Conservation (phyloP, 1,140 invertebrate species). For the Drosophila saltans region DNA sequence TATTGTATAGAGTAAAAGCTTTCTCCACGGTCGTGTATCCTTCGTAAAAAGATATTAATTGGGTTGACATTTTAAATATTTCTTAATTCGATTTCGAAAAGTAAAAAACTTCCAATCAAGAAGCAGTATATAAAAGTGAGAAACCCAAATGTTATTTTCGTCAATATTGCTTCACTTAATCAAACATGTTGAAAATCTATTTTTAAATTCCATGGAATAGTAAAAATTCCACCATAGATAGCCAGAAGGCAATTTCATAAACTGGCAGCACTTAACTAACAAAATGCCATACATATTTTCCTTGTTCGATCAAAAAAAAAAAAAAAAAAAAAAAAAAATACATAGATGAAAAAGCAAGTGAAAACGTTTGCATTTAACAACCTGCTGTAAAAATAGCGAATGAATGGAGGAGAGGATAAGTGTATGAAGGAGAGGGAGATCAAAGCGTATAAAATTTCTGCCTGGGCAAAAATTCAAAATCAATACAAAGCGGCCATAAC, state of each 20-base stretch:
- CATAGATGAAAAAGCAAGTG: conserved; percentile 3
- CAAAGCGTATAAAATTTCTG: conserved; percentile 20
- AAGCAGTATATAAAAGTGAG: too few relatives aligned
- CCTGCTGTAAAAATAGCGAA: conserved; percentile 34
- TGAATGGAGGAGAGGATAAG: neutral
- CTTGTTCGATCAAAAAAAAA: neutral
- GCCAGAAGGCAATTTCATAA: conserved; percentile 30
- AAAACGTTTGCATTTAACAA: conserved; percentile 38
- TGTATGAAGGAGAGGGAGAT: neutral
- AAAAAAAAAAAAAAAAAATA: neutral
- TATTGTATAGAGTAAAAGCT: too few relatives aligned
- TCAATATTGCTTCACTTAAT: neutral
- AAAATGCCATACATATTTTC: conserved; percentile 21
- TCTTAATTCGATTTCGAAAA: too few relatives aligned
- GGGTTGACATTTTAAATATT: too few relatives aligned
- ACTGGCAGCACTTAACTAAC: conserved; percentile 29
- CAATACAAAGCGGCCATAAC: conserved; percentile 55
- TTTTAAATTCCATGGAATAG: conserved; percentile 13
- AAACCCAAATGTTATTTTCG: too few relatives aligned
- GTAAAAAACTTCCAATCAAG: too few relatives aligned
- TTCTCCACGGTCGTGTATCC: too few relatives aligned
- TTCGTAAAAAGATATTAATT: too few relatives aligned
- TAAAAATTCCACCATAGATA: conserved; percentile 1
- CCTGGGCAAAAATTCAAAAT: conserved; percentile 48
- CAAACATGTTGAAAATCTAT: conserved; percentile 1